These are phyloP conservation scores for Melolontha melolontha DNA, from an alignment of 2,888 invertebrate genomes.

Conservation along the genomic window DNA sequence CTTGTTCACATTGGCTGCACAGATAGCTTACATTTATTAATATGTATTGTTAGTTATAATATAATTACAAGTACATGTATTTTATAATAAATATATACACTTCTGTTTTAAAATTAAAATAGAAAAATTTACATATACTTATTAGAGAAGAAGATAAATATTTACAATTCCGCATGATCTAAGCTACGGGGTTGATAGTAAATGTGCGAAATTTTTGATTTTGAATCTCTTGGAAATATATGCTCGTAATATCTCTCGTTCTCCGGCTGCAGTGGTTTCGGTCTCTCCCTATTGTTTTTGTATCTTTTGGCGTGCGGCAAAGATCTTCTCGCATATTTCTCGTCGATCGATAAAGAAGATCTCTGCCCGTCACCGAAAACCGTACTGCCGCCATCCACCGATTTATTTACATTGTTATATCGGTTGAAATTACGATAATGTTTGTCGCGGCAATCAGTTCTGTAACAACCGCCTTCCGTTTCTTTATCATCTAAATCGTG, in stretches of 20 bases:
- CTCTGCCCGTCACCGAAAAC: constrained; percentile 54
- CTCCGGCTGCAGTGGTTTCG: constrained; percentile 71
- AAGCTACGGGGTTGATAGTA: constrained; percentile 62
- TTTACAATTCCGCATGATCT: constrained; percentile 65
- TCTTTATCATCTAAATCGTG: constrained; percentile 59
- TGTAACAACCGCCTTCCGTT: constrained; percentile 54
- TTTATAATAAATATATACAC: constrained; percentile 29
- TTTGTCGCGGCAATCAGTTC: constrained; percentile 42
- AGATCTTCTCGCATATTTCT: constrained; percentile 53
- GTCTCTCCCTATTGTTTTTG: constrained; percentile 63
- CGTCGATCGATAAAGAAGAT: constrained; percentile 52
- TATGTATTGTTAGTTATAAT: neutral
- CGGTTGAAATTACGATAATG: constrained; percentile 61
- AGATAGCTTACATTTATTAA: too few relatives aligned
- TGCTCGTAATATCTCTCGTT: constrained; percentile 73
- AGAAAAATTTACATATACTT: constrained; percentile 31
- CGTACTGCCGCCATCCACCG: constrained; percentile 55
- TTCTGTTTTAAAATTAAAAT: constrained; percentile 20
- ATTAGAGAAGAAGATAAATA: constrained; percentile 46
- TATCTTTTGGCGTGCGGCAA: constrained; percentile 49
- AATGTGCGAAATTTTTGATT: constrained; percentile 54
- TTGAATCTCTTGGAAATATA: constrained; percentile 67
- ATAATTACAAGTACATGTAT: constrained; percentile 24
- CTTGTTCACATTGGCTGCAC: neutral
- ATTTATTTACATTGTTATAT: constrained; percentile 55